These are phyloP conservation scores for Halocaridina rubra DNA, from an alignment of 2,888 invertebrate genomes.

Conservation along the genomic window DNA sequence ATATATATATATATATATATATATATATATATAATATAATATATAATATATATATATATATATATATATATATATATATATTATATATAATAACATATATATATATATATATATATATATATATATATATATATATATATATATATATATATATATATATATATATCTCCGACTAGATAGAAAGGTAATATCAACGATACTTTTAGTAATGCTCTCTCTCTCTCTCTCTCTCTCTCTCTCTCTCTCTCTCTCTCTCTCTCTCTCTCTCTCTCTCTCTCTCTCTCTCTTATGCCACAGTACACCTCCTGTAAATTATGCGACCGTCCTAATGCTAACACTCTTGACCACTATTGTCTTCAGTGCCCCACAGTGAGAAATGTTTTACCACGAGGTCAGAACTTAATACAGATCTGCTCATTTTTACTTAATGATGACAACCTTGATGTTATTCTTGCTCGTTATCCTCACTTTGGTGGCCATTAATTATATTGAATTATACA, in stretches of 20 bases:
- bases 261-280: constrained; percentile 6
- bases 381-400: no score
- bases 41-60: background rate
- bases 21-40: background rate
- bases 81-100: background rate
- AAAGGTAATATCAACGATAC: background rate
- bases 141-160: background rate
- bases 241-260: constrained; percentile 1
- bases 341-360: no score
- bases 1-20: background rate
- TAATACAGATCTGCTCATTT: no score
- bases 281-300: background rate
- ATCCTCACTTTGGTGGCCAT: no score
- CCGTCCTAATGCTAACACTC: no score
- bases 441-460: no score
- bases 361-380: no score
- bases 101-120: constrained; percentile 17
- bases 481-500: no score
- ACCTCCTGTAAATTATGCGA: no score
- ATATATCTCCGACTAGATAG: background rate
- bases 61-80: background rate
- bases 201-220: background rate
- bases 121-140: constrained; percentile 6
- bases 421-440: no score
- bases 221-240: background rate